These are phyloP conservation scores for Ammodytes marinus DNA, from an alignment of 2,113 vertebrate species.

Conservation along the genomic window DNA sequence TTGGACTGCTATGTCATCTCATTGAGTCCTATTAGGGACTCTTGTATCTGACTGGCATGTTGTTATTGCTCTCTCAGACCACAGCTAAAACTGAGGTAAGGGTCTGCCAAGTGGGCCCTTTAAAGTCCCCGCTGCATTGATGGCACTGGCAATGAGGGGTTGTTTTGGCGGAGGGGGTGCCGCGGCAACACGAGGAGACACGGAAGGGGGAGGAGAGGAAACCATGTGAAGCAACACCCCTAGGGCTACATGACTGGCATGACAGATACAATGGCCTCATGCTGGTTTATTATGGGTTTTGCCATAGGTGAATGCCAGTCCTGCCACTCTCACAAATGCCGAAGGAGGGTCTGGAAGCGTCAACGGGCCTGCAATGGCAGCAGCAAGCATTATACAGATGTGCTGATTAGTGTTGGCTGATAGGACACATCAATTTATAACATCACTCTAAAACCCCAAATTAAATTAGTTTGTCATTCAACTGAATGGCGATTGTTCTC, in stretches of 20 bases:
- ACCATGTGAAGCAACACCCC: slow-evolving; percentile 27
- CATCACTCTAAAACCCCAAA: not conserved
- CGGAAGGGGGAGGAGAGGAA: slow-evolving; percentile 28
- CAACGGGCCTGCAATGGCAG: slow-evolving; percentile 13
- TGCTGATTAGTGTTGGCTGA: not conserved
- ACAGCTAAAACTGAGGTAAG: slow-evolving; percentile 49
- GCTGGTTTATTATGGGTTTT: slow-evolving; percentile 56
- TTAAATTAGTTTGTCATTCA: not conserved
- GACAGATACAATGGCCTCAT: slow-evolving; percentile 49
- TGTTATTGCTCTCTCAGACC: slow-evolving; percentile 64
- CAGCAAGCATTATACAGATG: not conserved
- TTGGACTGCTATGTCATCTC: slow-evolving; percentile 64
- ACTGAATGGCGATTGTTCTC: no score
- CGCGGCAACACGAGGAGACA: slow-evolving; percentile 20
- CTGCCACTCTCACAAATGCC: slow-evolving; percentile 55
- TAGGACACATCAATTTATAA: not conserved
- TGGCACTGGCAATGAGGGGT: slow-evolving; percentile 31
- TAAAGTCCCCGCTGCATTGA: slow-evolving; percentile 39
- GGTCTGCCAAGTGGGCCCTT: slow-evolving; percentile 46
- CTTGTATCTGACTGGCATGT: slow-evolving; percentile 70
- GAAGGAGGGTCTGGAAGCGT: slow-evolving; percentile 21
- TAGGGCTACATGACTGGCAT: slow-evolving; percentile 46
- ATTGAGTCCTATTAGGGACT: slow-evolving; percentile 70
- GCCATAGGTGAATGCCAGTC: slow-evolving; percentile 64
- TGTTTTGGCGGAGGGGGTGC: slow-evolving; percentile 10